Evolutionary conservation across 1,140 invertebrate species (phyloP).

Genomic region (Pomacea maculata): DNA sequence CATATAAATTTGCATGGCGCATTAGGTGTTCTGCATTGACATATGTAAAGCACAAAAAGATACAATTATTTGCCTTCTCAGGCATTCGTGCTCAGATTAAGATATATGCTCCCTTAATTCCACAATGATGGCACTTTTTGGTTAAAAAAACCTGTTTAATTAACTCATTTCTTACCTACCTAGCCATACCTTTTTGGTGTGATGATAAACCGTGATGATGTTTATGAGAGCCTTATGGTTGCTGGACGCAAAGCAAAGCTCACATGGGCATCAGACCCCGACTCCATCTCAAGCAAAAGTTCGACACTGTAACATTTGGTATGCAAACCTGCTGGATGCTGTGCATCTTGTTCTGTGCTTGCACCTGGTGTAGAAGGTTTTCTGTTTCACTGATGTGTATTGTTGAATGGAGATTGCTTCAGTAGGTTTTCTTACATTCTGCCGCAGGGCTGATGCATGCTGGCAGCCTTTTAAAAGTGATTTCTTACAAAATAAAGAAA

Average conservation of each 20-base stretch:
- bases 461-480: no score
- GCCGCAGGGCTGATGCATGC: not conserved
- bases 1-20: no score
- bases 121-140: no score
- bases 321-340: not conserved
- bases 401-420: not conserved
- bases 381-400: not conserved
- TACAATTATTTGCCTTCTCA: no score
- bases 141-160: no score
- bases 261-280: slow-evolving; percentile 36
- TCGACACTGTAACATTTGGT: not conserved
- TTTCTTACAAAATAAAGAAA: no score
- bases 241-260: slow-evolving; percentile 52
- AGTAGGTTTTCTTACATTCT: not conserved
- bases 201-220: slow-evolving; percentile 65
- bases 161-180: slow-evolving; percentile 18
- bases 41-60: no score
- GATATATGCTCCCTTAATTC: no score
- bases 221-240: slow-evolving; percentile 59
- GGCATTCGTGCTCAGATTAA: no score
- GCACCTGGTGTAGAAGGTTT: not conserved
- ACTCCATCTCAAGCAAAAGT: slow-evolving; percentile 2
- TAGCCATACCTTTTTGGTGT: slow-evolving; percentile 66
- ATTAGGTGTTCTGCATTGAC: no score
- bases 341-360: slow-evolving; percentile 4